Evolutionary conservation across 1,140 invertebrate species (phyloP), one percentile per base, ranked within the genome.

Genomic region (Halesus radiatus): DNA sequence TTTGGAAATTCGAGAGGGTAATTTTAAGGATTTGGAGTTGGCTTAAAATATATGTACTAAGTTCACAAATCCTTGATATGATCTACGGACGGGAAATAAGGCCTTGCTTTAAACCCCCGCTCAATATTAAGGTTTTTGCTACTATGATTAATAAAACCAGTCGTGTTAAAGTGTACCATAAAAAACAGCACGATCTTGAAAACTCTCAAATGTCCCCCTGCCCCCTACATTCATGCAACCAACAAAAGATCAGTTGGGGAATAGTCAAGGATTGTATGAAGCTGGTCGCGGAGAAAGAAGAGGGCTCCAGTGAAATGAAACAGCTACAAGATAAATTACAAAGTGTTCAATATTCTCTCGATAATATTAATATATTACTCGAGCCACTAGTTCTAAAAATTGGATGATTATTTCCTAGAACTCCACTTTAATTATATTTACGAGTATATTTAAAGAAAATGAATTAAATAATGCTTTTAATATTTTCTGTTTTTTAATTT

Each of bases 1-100:
- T 96, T 72, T 90, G 91, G 20, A 94, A 95, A 80, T 92, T 94
- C 56, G 95, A 96, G 87, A 91, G 91, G 56, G 90, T 95, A 22
- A 86, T 94, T 0, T 88, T 94, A 2, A 92, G 91, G 3, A 90
- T 90, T 81, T 85, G 86, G 8, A 88, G 7, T n/a, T n/a, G n/a
- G n/a, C n/a, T n/a, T n/a, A n/a, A n/a, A n/a, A n/a, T n/a, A n/a
- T n/a, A n/a, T n/a, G n/a, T n/a, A n/a, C n/a, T n/a, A n/a, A n/a
- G n/a, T n/a, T n/a, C n/a, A n/a, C n/a, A n/a, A n/a, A n/a, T n/a
- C n/a, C n/a, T n/a, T n/a, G n/a, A n/a, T n/a, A n/a, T n/a, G n/a
- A n/a, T n/a, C n/a, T n/a, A n/a, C n/a, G n/a, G n/a, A n/a, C n/a
- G n/a, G n/a, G n/a, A n/a, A n/a, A n/a, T n/a, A n/a, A n/a, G n/a